Conservation (phyloP, 2,113 vertebrate genomes). For the Hepsetus odoe region DNA sequence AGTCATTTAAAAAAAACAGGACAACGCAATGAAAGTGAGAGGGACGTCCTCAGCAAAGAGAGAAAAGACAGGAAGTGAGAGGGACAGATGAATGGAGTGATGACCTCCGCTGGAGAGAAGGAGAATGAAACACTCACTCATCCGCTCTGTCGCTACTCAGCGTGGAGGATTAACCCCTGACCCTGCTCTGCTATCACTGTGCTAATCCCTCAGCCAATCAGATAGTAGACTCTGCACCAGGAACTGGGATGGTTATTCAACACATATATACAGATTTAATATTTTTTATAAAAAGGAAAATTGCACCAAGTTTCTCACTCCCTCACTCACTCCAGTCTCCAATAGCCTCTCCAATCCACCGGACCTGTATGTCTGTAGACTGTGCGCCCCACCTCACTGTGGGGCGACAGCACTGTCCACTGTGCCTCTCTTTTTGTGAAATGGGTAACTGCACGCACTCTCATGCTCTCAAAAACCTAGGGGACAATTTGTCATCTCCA, state of each 20-base stretch:
- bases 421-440: too few species aligned
- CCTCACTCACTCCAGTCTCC: too few species aligned
- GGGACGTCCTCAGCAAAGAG: background rate
- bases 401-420: too few species aligned
- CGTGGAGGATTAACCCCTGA: slow-evolving; percentile 73
- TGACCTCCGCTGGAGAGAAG: slow-evolving; percentile 49
- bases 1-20: background rate
- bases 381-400: too few species aligned
- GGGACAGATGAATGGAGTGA: slow-evolving; percentile 28
- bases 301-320: too few species aligned
- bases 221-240: slow-evolving; percentile 51
- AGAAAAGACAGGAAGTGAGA: background rate
- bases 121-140: slow-evolving; percentile 3
- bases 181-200: slow-evolving; percentile 39
- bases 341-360: too few species aligned
- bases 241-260: background rate
- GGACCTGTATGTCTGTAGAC: too few species aligned
- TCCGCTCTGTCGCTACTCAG: slow-evolving; percentile 22
- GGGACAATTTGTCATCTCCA: too few species aligned
- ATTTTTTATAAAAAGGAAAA: too few species aligned
- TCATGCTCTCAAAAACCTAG: too few species aligned
- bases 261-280: too few species aligned
- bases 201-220: slow-evolving; percentile 70
- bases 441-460: too few species aligned
- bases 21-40: background rate